phyloP scores from a whole-genome alignment of 2,888 invertebrate species.

The Stictocephala bisonia region DNA sequence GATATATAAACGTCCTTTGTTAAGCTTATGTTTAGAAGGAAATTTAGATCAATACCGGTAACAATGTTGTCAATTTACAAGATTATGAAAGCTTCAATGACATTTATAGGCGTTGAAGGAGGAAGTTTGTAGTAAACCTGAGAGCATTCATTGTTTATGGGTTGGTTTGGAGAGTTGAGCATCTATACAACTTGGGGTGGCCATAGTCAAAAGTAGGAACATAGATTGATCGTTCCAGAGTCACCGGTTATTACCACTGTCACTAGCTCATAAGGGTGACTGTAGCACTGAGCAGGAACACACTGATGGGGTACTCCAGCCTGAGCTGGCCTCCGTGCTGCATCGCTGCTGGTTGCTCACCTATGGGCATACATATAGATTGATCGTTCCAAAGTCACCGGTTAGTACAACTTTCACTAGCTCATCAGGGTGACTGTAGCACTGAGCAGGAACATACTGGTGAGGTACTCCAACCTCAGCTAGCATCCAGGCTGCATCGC shows the following conservation, averaged over 20 bases:
- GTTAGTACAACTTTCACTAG: neutral
- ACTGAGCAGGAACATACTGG: slow-evolving; percentile 77
- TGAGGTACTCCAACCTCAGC: slow-evolving; percentile 76
- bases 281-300: slow-evolving; percentile 76
- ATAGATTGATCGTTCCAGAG: too few species aligned
- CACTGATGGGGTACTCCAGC: slow-evolving; percentile 78
- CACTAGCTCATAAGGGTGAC: slow-evolving; percentile 65
- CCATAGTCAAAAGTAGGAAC: slow-evolving; percentile 62
- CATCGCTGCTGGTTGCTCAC: slow-evolving; percentile 89
- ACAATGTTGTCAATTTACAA: neutral
- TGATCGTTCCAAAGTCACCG: neutral
- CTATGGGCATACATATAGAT: slow-evolving; percentile 72
- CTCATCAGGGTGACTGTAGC: slow-evolving; percentile 60
- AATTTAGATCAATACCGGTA: too few species aligned
- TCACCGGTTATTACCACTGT: slow-evolving; percentile 12
- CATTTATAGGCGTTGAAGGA: neutral
- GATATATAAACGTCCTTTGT: slow-evolving; percentile 1
- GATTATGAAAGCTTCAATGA: slow-evolving; percentile 24
- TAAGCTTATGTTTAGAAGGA: slow-evolving; percentile 10
- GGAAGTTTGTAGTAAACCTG: neutral
- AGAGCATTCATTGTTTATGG: neutral
- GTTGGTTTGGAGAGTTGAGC: slow-evolving; percentile 24
- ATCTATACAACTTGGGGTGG: slow-evolving; percentile 29
- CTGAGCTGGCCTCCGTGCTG: slow-evolving; percentile 81
- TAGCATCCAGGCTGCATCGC: slow-evolving; percentile 87